These are phyloP conservation scores for Anthophora plumipes DNA, from an alignment of 2,888 invertebrate genomes.

Conservation along the genomic window DNA sequence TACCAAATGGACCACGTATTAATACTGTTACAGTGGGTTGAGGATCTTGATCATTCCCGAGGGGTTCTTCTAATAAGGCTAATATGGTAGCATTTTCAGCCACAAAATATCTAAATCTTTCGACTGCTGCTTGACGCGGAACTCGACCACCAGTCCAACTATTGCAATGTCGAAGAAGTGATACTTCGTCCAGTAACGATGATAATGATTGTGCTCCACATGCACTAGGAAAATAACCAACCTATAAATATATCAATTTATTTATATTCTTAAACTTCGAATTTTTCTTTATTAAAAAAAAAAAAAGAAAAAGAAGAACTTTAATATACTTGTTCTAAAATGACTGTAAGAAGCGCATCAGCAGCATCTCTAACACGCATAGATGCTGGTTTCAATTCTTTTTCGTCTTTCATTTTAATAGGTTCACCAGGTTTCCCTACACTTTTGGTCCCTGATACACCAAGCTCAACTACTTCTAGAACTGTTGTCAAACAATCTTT, in stretches of 20 bases:
- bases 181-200: slow-evolving; percentile 94
- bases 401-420: slow-evolving; percentile 97
- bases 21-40: slow-evolving; percentile 96
- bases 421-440: slow-evolving; percentile 94
- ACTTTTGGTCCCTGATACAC: slow-evolving; percentile 97
- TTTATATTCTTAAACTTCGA: background rate
- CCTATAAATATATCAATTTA: slow-evolving; percentile 83
- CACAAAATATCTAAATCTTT: slow-evolving; percentile 94
- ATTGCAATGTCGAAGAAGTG: slow-evolving; percentile 91
- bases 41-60: slow-evolving; percentile 96
- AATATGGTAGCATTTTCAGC: slow-evolving; percentile 95
- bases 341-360: slow-evolving; percentile 95
- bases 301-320: no score
- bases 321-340: slow-evolving; percentile 91
- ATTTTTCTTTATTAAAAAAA: slow-evolving; percentile 1
- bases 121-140: slow-evolving; percentile 87
- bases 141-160: slow-evolving; percentile 86
- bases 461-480: slow-evolving; percentile 98
- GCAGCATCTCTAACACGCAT: slow-evolving; percentile 99
- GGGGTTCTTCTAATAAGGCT: slow-evolving; percentile 95
- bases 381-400: slow-evolving; percentile 98
- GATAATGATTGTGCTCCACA: slow-evolving; percentile 94
- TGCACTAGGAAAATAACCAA: slow-evolving; percentile 93
- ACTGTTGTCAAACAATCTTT: slow-evolving; percentile 96
- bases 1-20: slow-evolving; percentile 96